Conservation (phyloP, 2,888 invertebrate genomes). For the Aporophyla lueneburgensis region DNA sequence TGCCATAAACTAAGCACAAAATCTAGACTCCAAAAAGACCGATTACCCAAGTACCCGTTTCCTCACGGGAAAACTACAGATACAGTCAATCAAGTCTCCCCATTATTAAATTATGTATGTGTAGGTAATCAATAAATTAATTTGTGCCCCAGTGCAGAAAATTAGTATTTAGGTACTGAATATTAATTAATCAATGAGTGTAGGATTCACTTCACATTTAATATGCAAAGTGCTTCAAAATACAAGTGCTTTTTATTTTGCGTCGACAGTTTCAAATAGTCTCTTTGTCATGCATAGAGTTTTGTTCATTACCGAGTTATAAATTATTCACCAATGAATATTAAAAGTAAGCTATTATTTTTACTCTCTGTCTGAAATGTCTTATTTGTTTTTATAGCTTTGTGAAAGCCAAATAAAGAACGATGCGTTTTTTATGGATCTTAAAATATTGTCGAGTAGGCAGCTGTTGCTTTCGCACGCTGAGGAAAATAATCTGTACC, state of each 20-base stretch:
- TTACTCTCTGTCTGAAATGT: neutral
- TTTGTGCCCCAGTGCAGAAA: neutral
- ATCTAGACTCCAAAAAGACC: neutral
- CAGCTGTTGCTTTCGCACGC: neutral
- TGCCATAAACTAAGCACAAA: neutral
- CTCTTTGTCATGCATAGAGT: constrained; percentile 41
- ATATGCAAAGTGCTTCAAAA: constrained; percentile 18
- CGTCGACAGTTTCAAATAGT: constrained; percentile 13
- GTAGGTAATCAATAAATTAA: neutral
- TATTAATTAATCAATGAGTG: neutral
- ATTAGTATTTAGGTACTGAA: neutral
- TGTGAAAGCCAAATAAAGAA: constrained; percentile 1
- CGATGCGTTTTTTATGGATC: neutral
- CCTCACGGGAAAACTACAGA: neutral
- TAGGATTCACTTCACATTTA: neutral
- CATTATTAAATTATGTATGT: neutral
- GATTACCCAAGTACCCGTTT: neutral
- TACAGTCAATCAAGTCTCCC: neutral
- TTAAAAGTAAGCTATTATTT: neutral
- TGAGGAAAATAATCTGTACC: neutral
- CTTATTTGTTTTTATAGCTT: constrained; percentile 11
- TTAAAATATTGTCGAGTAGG: neutral
- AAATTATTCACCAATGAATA: constrained; percentile 32
- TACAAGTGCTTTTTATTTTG: constrained; percentile 20
- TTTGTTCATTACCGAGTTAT: constrained; percentile 13